Conservation (phyloP, 2,797 vertebrate genomes). For the Mormyrus hasselquistii region DNA sequence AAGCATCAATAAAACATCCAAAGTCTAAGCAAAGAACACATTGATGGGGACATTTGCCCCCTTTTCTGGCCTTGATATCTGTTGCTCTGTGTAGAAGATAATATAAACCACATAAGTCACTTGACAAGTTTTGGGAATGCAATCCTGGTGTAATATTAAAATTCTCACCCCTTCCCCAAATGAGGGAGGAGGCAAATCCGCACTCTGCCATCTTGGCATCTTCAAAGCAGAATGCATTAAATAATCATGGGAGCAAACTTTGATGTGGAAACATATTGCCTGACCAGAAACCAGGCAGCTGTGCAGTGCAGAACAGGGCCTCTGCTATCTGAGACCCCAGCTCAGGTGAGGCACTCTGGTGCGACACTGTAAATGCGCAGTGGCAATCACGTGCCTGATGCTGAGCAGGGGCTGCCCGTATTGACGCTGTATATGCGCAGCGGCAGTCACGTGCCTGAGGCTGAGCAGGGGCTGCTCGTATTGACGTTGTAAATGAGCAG, state of each 20-base stretch:
- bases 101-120: not conserved
- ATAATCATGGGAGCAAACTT: conserved; percentile 18
- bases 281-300: not conserved
- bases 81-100: not conserved
- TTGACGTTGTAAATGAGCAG: not conserved
- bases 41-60: not conserved
- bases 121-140: not conserved
- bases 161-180: not conserved
- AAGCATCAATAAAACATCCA: not conserved
- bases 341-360: not conserved
- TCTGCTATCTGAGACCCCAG: not conserved
- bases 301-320: not conserved
- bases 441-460: not conserved
- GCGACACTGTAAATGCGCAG: not conserved
- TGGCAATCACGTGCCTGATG: not conserved
- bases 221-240: conserved; percentile 18
- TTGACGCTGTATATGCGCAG: not conserved
- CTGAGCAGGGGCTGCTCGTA: not conserved
- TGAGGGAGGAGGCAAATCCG: not conserved
- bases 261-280: conserved; percentile 8
- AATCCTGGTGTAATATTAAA: conserved; percentile 10
- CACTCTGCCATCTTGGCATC: not conserved
- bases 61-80: not conserved
- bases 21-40: not conserved
- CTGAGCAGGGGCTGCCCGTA: not conserved